Evolutionary conservation across 1,140 invertebrate genomes (phyloP).

Genomic region (Mamestra configurata): DNA sequence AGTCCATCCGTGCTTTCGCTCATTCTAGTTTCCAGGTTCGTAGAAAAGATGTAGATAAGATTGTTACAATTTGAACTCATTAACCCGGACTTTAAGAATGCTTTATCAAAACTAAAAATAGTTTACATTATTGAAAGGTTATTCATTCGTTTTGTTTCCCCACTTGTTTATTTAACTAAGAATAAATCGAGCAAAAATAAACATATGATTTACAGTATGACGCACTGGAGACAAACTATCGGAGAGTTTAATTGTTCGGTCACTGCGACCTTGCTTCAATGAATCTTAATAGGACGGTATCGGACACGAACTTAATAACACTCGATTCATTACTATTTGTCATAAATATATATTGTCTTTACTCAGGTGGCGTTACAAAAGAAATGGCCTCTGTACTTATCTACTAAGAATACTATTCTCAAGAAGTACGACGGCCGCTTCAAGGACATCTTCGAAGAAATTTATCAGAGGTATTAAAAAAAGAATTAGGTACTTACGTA

Average conservation of each 20-base stretch:
- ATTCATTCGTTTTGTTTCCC: neutral
- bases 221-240: slow-evolving; percentile 15
- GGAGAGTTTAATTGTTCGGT: slow-evolving; percentile 37
- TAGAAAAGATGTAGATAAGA: neutral
- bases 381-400: slow-evolving; percentile 95
- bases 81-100: slow-evolving; percentile 21
- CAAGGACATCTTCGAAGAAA: slow-evolving; percentile 97
- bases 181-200: slow-evolving; percentile 1
- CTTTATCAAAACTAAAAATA: slow-evolving; percentile 6
- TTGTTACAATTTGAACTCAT: slow-evolving; percentile 11
- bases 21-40: slow-evolving; percentile 93
- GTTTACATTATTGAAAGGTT: neutral
- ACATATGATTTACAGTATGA: slow-evolving; percentile 29
- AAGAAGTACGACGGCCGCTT: slow-evolving; percentile 97
- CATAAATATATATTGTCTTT: slow-evolving; percentile 52
- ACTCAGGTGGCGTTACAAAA: slow-evolving; percentile 92
- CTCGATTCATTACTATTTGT: slow-evolving; percentile 15
- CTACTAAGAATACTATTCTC: slow-evolving; percentile 97
- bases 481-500: neutral
- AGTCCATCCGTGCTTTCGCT: slow-evolving; percentile 94
- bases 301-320: slow-evolving; percentile 1
- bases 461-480: slow-evolving; percentile 92
- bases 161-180: slow-evolving; percentile 1
- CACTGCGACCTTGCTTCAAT: slow-evolving; percentile 37
- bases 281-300: slow-evolving; percentile 12